Base-by-base conservation (phyloP, 2,888 invertebrate species). In the Drepana falcataria region DNA sequence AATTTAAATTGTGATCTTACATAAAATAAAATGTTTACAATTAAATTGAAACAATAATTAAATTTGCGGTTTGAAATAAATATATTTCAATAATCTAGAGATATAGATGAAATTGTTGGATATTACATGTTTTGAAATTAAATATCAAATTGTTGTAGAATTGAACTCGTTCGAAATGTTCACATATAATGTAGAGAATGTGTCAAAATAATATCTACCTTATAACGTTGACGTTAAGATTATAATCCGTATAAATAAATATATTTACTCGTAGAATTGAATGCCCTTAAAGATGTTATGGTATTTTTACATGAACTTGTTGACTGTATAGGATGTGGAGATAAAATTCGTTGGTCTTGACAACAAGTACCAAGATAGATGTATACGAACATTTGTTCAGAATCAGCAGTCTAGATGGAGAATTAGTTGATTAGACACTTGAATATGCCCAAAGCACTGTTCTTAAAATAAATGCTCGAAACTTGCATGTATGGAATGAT, bases 111-210 rank as follows among this genome's bases (percentile, higher is more conserved):
- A 69, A 71, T 82, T 85, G 85, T 87, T 86, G 44, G 9, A 79
- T 65, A 72, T 65, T 85, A 83, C 79, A 75, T 75, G 78, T 81
- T 83, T 77, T 75, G 66, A 60, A 59, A 66, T 68, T 68, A 77
- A 68, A 78, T 77, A 72, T 75, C 79, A 81, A 81, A 79, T 86
- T 86, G 83, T 83, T 82, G 74, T 63, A 64, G 53, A 59, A 63
- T 40, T 40, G 44, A 44, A 44, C 44, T 44, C 9, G 44, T 44
- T 44, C 9, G 44, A 9, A 6, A 40, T 40, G 7, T 9, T 44
- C 6, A 44, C 44, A 9, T 6, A 44, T 44, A 44, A 37, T 9
- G 9, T 44, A 44, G 44, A 44, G 6, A 44, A 44, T 44, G 44
- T 44, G 44, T 44, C 44, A 44, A 44, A 9, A 3, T 9, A 44